Evolutionary conservation across 2,888 invertebrate genomes (phyloP).

Genomic region (Sisyra terminalis): DNA sequence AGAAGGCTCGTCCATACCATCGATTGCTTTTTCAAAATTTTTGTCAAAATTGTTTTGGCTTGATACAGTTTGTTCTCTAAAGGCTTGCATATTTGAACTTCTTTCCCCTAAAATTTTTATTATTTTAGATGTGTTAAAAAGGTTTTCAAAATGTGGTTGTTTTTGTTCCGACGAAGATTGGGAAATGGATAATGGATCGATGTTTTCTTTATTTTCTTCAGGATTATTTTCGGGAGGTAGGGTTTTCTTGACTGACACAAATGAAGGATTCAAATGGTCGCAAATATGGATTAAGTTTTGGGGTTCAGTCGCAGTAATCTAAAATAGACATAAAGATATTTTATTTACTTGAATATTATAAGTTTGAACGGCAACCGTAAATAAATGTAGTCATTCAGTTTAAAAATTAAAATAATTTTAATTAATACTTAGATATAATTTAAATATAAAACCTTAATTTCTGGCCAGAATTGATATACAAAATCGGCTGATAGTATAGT

Average conservation of each 20-base stretch:
- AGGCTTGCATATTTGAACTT: background rate
- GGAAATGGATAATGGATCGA: background rate
- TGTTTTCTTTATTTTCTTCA: constrained; percentile 3
- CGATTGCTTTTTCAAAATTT: constrained; percentile 10
- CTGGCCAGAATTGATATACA: no score
- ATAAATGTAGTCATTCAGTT: no score
- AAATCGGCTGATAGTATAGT: background rate
- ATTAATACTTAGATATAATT: no score
- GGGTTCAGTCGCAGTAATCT: constrained; percentile 8
- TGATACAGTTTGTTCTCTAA: background rate
- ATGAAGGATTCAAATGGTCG: constrained; percentile 5
- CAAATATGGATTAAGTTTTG: constrained; percentile 5
- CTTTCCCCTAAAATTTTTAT: background rate
- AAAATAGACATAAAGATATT: background rate
- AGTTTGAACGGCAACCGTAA: background rate
- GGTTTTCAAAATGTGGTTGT: background rate
- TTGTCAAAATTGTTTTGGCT: constrained; percentile 10
- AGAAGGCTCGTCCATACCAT: constrained; percentile 3
- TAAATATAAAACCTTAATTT: no score
- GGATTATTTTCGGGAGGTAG: background rate
- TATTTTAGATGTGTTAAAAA: background rate
- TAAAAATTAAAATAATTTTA: no score
- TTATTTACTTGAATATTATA: background rate
- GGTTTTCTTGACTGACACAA: constrained; percentile 3
- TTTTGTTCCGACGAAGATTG: background rate